These are phyloP conservation scores for Eledona agricola DNA, from an alignment of 2,888 invertebrate species.

Conservation along the genomic window DNA sequence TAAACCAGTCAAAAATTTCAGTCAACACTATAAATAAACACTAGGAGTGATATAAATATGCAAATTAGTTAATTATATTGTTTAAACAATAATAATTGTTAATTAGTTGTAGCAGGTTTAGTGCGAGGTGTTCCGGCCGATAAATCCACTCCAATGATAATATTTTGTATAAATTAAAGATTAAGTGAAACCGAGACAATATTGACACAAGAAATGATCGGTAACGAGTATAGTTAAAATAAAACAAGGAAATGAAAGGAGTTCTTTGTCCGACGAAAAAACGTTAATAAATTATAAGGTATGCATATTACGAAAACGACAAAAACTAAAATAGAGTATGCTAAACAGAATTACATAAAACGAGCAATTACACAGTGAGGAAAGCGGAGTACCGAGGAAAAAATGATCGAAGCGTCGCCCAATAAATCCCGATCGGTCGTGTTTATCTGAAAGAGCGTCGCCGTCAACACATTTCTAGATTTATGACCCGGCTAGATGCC, in stretches of 20 bases:
- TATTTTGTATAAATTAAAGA: slow-evolving; percentile 10
- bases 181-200: slow-evolving; percentile 11
- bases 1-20: too few relatives aligned
- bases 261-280: slow-evolving; percentile 5
- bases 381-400: neutral
- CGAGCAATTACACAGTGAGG: neutral
- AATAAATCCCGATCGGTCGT: neutral
- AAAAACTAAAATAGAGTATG: neutral
- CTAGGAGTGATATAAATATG: too few relatives aligned
- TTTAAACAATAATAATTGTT: slow-evolving; percentile 16
- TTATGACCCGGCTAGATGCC: slow-evolving; percentile 16
- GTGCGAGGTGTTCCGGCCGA: slow-evolving; percentile 5
- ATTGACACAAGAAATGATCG: too few relatives aligned
- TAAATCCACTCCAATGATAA: slow-evolving; percentile 3
- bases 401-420: neutral
- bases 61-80: slow-evolving; percentile 16
- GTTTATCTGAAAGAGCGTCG: slow-evolving; percentile 13
- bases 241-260: slow-evolving; percentile 21
- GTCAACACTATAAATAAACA: too few relatives aligned
- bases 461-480: slow-evolving; percentile 25
- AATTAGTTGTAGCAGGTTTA: slow-evolving; percentile 13
- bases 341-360: slow-evolving; percentile 2
- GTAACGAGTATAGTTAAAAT: slow-evolving; percentile 7
- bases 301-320: slow-evolving; percentile 5
- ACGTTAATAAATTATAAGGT: neutral